Percentiles rank a stretch among this genome's conserved stretches.
Evolutionary conservation across 2,888 invertebrate genomes (phyloP).

Genomic region (Serrognathus titanus): DNA sequence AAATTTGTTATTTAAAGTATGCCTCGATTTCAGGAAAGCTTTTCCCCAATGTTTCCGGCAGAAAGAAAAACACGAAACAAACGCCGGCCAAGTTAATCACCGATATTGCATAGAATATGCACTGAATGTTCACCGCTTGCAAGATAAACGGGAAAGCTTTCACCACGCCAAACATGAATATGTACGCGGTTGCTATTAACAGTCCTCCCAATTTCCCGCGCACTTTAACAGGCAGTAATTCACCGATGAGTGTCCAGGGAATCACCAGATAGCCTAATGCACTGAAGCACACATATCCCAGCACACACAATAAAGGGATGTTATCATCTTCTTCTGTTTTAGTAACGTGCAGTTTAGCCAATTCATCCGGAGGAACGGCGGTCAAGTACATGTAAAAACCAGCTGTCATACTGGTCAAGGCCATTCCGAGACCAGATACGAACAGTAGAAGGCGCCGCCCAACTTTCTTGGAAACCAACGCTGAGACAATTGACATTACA

Average conservation of each 20-base stretch:
- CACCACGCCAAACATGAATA: slow-evolving; percentile 54
- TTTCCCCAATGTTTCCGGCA: slow-evolving; percentile 59
- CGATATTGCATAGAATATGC: slow-evolving; percentile 52
- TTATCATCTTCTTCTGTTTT: slow-evolving; percentile 39
- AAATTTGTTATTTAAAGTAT: slow-evolving; percentile 38
- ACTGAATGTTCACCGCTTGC: slow-evolving; percentile 44
- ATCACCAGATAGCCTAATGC: slow-evolving; percentile 55
- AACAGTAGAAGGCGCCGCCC: slow-evolving; percentile 53
- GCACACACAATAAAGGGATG: slow-evolving; percentile 48
- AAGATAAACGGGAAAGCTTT: slow-evolving; percentile 53
- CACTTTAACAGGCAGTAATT: slow-evolving; percentile 53
- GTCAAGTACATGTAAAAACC: slow-evolving; percentile 40
- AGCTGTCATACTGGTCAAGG: slow-evolving; percentile 47
- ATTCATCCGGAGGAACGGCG: slow-evolving; percentile 29
- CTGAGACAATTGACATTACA: slow-evolving; percentile 51
- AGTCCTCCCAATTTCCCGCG: slow-evolving; percentile 54
- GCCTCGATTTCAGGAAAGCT: slow-evolving; percentile 55
- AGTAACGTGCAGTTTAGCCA: slow-evolving; percentile 31
- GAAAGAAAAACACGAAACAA: slow-evolving; percentile 49
- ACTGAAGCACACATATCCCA: slow-evolving; percentile 54
- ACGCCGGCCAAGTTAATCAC: slow-evolving; percentile 48
- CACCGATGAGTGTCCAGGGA: slow-evolving; percentile 58
- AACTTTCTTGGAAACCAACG: slow-evolving; percentile 49
- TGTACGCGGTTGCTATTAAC: slow-evolving; percentile 53
- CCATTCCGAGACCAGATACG: slow-evolving; percentile 55